A percentile compares a stretch with the other conserved stretches of the same genome.
phyloP scores from a whole-genome alignment of 2,113 vertebrate species.

The Corapipo altera region DNA sequence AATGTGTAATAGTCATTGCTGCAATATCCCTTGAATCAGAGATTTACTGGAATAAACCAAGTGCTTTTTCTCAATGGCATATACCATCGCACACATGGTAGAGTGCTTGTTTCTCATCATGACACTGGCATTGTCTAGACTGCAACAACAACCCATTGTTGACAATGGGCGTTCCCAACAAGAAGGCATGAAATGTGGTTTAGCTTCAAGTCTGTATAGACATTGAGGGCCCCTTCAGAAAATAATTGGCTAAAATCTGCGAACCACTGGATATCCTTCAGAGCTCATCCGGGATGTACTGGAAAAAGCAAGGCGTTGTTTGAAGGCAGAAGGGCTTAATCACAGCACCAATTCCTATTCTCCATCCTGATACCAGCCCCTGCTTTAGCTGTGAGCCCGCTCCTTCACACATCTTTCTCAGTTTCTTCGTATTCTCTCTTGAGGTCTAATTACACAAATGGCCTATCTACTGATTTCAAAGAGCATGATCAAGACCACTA shows the following conservation, averaged over 20 bases:
- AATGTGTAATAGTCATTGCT: background rate
- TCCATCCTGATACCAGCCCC: background rate
- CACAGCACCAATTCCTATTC: background rate
- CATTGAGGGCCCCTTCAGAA: background rate
- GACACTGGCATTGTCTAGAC: background rate
- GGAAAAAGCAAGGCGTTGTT: fast-evolving
- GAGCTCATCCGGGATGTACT: background rate
- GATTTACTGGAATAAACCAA: background rate
- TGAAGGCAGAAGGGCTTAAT: background rate
- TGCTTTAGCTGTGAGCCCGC: background rate
- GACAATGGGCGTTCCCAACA: background rate
- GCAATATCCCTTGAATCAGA: background rate
- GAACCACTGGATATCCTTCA: background rate
- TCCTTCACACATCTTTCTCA: background rate
- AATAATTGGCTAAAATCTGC: background rate
- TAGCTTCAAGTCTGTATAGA: background rate
- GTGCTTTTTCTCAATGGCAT: background rate
- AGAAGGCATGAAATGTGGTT: background rate
- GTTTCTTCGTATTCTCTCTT: background rate
- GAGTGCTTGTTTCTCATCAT: background rate
- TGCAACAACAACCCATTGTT: background rate
- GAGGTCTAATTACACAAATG: background rate
- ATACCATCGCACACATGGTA: background rate
- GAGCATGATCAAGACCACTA: background rate
- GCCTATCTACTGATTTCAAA: background rate